A percentile compares a stretch with the other conserved stretches of the same genome.
phyloP scores from a whole-genome alignment of 2,797 vertebrate species.

The Hypotaenidia philippensis region DNA sequence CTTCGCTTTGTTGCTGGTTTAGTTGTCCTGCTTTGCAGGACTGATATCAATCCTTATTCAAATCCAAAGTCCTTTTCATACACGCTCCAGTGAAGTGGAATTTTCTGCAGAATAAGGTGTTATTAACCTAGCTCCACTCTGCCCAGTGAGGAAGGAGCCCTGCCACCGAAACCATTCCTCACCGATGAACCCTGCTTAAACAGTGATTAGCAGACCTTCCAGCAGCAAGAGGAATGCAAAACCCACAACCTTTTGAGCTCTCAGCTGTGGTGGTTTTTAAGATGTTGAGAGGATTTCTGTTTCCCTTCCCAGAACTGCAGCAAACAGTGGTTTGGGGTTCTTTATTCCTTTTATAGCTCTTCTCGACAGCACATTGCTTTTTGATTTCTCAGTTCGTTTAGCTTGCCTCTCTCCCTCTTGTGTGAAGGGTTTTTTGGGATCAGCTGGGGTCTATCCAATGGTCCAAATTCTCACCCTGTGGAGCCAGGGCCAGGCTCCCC shows the following conservation, averaged over 20 bases:
- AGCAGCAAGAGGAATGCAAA: constrained; percentile 1
- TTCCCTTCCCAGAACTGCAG: neutral
- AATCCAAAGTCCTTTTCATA: constrained; percentile 73
- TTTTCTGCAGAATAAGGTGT: constrained; percentile 82
- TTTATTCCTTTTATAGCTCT: neutral
- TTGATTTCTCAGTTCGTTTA: neutral
- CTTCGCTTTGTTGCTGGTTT: neutral
- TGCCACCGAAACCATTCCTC: constrained; percentile 32
- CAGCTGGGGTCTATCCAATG: neutral
- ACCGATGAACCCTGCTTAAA: constrained; percentile 61
- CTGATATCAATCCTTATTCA: constrained; percentile 78
- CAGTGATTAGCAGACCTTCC: constrained; percentile 61
- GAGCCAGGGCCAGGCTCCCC: accelerated
- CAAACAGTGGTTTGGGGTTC: neutral
- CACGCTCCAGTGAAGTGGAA: constrained; percentile 81
- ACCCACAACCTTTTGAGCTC: constrained; percentile 13
- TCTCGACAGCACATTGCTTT: accelerated
- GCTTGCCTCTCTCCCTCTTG: neutral
- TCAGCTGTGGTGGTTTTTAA: neutral
- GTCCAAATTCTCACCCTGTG: accelerated
- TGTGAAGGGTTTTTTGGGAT: neutral
- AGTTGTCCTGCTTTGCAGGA: constrained; percentile 37
- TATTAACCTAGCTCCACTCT: constrained; percentile 74
- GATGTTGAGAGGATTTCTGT: neutral
- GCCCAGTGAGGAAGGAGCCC: constrained; percentile 32